Base-by-base conservation (phyloP, 2,113 vertebrate species). In the Acrocephalus arundinaceus region DNA sequence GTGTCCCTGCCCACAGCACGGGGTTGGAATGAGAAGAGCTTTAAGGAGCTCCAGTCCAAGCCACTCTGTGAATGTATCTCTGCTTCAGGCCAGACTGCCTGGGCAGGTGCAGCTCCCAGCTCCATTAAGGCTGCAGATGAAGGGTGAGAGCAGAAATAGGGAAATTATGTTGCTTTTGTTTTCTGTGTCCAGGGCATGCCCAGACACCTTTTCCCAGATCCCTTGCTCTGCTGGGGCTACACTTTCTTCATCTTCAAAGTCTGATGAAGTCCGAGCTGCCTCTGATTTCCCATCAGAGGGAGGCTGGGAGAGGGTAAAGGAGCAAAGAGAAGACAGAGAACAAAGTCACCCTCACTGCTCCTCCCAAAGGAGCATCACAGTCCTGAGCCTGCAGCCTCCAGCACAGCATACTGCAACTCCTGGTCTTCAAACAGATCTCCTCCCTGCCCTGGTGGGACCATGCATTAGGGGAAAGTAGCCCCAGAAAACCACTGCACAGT, bases 401-500 rank as follows among this genome's bases (percentile, higher is more conserved):
- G 17, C 4, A 11, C 37, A 80, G 58, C 58, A 72, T 7, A 27
- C 20, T 16, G 61, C 45, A 65, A 39, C 31, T 45, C 46, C 33
- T 19, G 7, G 13, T 45, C 57, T 48, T 65, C 54, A 85, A 11
- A 45, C 21, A 82, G 65, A 31, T 6, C 39, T 90, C 46, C 33
- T 46, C 57, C 67, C 57, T 58, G 49, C n/a, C n/a, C 39, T 41
- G 24, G 15, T 58, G 41, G 63, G 25, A 28, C 39, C 48, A 51
- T 62, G 54, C 11, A 87, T 14, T 5, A 15, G 31, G 10, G 24
- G 6, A 81, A 77, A 4, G 11, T 3, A 77, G 3, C 4, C 68
- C 59, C 46, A 66, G 41, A 66, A 77, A 74, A 74, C 0, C 21
- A 61, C 20, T 28, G 27, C 19, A 28, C 0, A 0, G 49, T 27